Conservation (phyloP, 2,888 invertebrate species). For the Drosophila aldrichi region DNA sequence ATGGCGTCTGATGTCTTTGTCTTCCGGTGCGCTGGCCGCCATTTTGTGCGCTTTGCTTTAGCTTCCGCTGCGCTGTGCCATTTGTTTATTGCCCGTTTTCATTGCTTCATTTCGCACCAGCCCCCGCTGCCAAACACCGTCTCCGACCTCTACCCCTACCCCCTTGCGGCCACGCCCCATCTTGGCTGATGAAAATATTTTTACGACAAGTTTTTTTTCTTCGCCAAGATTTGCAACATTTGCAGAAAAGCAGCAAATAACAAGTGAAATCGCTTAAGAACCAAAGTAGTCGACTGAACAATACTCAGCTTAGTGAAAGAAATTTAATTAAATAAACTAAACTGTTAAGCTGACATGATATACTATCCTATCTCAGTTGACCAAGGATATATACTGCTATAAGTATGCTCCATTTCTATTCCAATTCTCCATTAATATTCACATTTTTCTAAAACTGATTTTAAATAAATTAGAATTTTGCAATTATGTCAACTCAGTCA, state of each 20-base stretch:
- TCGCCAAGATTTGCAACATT: conserved; percentile 79
- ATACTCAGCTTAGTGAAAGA: neutral
- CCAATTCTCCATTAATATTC: too few species aligned
- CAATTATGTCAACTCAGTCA: neutral
- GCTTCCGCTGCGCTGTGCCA: conserved; percentile 75
- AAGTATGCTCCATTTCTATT: too few species aligned
- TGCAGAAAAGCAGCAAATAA: conserved; percentile 62
- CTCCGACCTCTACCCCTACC: neutral
- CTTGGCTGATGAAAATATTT: conserved; percentile 77
- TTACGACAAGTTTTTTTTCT: conserved; percentile 77
- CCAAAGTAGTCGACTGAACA: neutral
- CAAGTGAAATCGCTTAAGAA: neutral
- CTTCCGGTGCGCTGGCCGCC: conserved; percentile 73
- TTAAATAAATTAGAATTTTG: too few species aligned
- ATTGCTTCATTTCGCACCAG: conserved; percentile 65
- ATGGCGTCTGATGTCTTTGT: conserved; percentile 54
- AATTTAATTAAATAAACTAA: too few species aligned
- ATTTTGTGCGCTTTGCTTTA: conserved; percentile 66
- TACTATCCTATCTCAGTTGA: too few species aligned
- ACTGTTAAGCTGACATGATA: too few species aligned
- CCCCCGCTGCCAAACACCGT: neutral
- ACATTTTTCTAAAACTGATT: too few species aligned
- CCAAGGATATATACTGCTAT: too few species aligned
- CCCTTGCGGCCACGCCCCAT: neutral
- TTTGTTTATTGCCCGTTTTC: conserved; percentile 79